A percentile compares a stretch with the other conserved stretches of the same genome.
Conservation (phyloP, 2,888 invertebrate species). For the Galeruca laticollis region DNA sequence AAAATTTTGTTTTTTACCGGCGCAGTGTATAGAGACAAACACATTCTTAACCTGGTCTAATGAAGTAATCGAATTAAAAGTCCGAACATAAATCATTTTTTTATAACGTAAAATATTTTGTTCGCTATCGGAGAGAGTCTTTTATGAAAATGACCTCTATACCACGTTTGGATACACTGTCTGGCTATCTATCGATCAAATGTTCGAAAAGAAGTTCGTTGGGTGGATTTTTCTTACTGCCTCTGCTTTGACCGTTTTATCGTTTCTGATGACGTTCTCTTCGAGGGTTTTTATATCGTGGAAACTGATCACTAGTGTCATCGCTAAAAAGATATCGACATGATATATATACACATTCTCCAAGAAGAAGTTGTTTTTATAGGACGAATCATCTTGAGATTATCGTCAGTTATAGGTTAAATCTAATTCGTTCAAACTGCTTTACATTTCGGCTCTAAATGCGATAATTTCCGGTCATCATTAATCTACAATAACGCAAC, state of each 20-base stretch:
- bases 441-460: neutral
- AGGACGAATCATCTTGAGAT: no score
- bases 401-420: no score
- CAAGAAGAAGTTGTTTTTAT: neutral
- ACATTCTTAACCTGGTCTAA: no score
- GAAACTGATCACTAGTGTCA: slow-evolving; percentile 40
- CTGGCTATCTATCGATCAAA: slow-evolving; percentile 19
- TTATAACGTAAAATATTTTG: no score
- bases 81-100: no score
- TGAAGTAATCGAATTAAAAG: no score
- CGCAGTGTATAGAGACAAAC: no score
- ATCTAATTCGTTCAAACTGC: no score
- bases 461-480: slow-evolving; percentile 21
- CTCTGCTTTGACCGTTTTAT: slow-evolving; percentile 33
- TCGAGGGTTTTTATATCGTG: slow-evolving; percentile 40
- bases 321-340: slow-evolving; percentile 37
- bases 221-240: slow-evolving; percentile 17
- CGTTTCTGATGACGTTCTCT: slow-evolving; percentile 32
- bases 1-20: no score
- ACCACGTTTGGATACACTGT: neutral
- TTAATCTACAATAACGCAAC: slow-evolving; percentile 24
- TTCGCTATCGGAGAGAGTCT: neutral
- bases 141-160: neutral
- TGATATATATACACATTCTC: slow-evolving; percentile 26
- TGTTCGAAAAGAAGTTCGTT: slow-evolving; percentile 7